Conservation (phyloP, 2,797 vertebrate genomes). For the Lepilemur septentrionalis region DNA sequence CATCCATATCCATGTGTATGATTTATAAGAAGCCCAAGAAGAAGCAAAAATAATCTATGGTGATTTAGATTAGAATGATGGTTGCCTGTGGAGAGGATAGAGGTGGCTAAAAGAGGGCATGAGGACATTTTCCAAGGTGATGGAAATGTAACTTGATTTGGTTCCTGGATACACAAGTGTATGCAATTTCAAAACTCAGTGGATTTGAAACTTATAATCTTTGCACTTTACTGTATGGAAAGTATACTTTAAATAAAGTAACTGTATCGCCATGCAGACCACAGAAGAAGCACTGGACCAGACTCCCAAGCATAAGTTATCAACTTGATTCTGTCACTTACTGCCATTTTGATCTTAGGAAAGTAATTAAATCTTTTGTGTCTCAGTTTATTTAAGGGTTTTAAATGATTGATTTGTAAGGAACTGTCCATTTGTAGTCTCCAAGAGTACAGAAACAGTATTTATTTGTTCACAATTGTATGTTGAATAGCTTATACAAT, state of each 20-base stretch:
- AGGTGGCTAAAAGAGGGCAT: neutral
- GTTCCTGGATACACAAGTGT: neutral
- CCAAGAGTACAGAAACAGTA: neutral
- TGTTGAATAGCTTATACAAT: neutral
- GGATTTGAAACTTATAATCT: neutral
- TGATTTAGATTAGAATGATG: neutral
- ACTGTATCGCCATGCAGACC: neutral
- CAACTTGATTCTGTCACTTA: neutral
- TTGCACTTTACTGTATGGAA: neutral
- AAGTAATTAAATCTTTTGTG: neutral
- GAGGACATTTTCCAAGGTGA: neutral
- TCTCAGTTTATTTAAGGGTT: neutral
- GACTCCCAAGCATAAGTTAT: neutral
- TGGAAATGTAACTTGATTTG: neutral
- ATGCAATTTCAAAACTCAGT: neutral
- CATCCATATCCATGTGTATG: neutral
- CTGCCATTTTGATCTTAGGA: neutral
- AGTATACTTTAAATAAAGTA: neutral
- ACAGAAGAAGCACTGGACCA: neutral
- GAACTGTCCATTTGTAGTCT: neutral
- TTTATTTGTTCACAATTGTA: neutral
- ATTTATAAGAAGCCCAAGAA: neutral
- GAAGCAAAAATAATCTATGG: neutral
- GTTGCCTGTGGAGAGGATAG: neutral
- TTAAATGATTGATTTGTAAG: neutral